phyloP scores from a whole-genome alignment of 2,888 invertebrate species.

The Hermaeophaga mercurialis region DNA sequence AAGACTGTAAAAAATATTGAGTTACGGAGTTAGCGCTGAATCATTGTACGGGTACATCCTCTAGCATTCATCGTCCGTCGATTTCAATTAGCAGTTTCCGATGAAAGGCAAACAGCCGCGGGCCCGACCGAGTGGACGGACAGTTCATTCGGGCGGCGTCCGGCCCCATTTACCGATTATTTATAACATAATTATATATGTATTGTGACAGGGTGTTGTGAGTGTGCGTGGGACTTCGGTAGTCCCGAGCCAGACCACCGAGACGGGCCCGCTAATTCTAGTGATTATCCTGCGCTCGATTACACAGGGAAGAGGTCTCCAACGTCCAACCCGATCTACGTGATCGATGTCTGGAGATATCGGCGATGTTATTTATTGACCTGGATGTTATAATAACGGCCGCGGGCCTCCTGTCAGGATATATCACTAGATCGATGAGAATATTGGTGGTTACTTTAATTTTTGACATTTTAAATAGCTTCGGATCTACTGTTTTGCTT shows the following conservation, averaged over 20 bases:
- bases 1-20: slow-evolving; percentile 24
- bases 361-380: slow-evolving; percentile 16
- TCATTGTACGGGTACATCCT: slow-evolving; percentile 25
- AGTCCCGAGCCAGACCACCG: slow-evolving; percentile 60
- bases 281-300: slow-evolving; percentile 61
- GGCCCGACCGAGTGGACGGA: slow-evolving; percentile 39
- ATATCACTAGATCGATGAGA: slow-evolving; percentile 8
- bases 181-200: slow-evolving; percentile 60
- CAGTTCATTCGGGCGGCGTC: slow-evolving; percentile 50
- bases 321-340: slow-evolving; percentile 30
- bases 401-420: slow-evolving; percentile 4
- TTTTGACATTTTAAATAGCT: slow-evolving; percentile 5
- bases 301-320: slow-evolving; percentile 47
- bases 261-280: slow-evolving; percentile 63
- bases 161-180: slow-evolving; percentile 50
- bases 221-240: slow-evolving; percentile 56
- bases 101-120: slow-evolving; percentile 45
- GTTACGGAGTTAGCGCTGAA: slow-evolving; percentile 26
- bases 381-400: slow-evolving; percentile 19
- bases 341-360: slow-evolving; percentile 28
- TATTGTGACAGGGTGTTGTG: slow-evolving; percentile 58
- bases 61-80: slow-evolving; percentile 43
- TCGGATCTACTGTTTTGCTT: slow-evolving; percentile 5
- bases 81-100: slow-evolving; percentile 56
- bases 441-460: slow-evolving; percentile 3